Evolutionary conservation across 2,797 vertebrate genomes (phyloP).

Genomic region (Phoebastria nigripes): DNA sequence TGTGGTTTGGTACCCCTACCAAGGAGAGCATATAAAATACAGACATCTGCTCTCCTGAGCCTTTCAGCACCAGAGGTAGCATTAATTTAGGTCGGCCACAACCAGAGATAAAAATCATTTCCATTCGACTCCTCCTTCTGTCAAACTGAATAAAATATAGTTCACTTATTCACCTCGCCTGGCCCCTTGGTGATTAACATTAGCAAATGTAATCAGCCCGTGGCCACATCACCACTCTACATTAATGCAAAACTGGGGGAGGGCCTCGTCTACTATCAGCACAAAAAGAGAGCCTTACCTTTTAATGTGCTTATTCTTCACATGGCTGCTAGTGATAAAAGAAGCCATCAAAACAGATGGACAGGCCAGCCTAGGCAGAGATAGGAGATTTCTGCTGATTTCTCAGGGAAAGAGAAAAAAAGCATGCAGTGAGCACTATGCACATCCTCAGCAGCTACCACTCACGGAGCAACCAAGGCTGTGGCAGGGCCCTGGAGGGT

Average conservation of each 20-base stretch:
- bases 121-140: conserved; percentile 51
- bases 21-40: background rate
- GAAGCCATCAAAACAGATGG: conserved; percentile 22
- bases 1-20: background rate
- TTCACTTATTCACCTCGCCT: conserved; percentile 34
- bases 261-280: background rate
- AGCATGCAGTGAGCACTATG: background rate
- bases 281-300: conserved; percentile 14
- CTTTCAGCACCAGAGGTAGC: conserved; percentile 17
- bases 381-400: background rate
- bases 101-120: conserved; percentile 49
- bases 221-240: background rate
- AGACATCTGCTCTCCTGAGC: conserved; percentile 46
- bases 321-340: conserved; percentile 26
- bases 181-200: conserved; percentile 44
- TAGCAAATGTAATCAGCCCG: conserved; percentile 42
- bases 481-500: background rate
- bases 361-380: background rate
- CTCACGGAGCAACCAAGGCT: background rate
- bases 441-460: background rate
- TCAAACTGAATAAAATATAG: conserved; percentile 52
- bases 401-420: background rate
- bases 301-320: conserved; percentile 18
- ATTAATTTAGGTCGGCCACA: conserved; percentile 41
- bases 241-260: conserved; percentile 43